Evolutionary conservation across 2,888 invertebrate species (phyloP), one percentile per base, ranked within the genome.

Genomic region (Eristalis arbustorum): DNA sequence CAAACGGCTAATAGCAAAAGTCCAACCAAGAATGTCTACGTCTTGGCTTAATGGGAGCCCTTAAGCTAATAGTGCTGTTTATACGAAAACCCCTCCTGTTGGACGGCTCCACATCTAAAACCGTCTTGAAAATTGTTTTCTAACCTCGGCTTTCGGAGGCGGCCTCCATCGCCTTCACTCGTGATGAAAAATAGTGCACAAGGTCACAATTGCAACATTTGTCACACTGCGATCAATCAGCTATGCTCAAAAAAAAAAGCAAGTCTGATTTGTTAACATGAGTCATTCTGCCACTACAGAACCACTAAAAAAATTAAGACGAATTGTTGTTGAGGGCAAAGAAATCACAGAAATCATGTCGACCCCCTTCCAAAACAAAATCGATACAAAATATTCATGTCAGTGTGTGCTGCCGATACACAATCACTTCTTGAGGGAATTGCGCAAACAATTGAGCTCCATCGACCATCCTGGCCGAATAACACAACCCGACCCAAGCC

Each of bases 401-500:
- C 68, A 68, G 59, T 74, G 59, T 31, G 28, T 49, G 49, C 64
- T 82, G 72, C 72, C 61, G 49, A 49, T 61, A 81, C 56, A 77
- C 66, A 73, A 81, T 23, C 10, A 13, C 69, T 37, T 64, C 73
- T 66, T 37, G n/a, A 18, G 4, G 56, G 49, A 61, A 72, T 72
- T 82, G 72, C 42, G 72, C 59, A 72, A 75, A 34, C 75, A 69
- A 37, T 18, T 59, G 66, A 1, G 6, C 37, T 13, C 8, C 57
- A 13, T 49, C 49, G 18, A 23, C 25, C 42, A 77, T 62, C 34
- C 14, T 57, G 34, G 4, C 59, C 61, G 8, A 83, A 77, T 42
- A 78, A 69, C 64, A 69, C 66, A 74, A 69, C 73, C 67, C 63
- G 49, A 78, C 59, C 63, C 22, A 42, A 69, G 69, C 59, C 63